These are phyloP conservation scores for Stenolophus ochropezus DNA, from an alignment of 2,888 invertebrate genomes.

Conservation along the genomic window DNA sequence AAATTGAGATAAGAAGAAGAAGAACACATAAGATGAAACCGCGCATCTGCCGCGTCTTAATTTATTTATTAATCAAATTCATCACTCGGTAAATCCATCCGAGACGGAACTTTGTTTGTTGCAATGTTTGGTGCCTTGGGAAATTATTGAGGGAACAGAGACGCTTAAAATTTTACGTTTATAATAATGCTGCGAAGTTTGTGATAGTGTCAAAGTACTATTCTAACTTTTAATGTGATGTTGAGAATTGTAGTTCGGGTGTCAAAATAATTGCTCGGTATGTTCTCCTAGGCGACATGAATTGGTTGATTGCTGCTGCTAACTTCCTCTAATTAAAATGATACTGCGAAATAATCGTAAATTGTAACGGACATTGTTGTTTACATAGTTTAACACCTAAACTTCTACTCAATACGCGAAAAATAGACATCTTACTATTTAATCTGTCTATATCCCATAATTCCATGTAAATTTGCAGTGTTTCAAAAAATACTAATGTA, in stretches of 20 bases:
- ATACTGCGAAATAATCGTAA: conserved; percentile 38
- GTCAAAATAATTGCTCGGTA: conserved; percentile 34
- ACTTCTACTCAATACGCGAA: too few species aligned
- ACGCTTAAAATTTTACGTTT: conserved; percentile 51
- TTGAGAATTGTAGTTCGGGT: conserved; percentile 39
- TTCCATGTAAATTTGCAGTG: too few species aligned
- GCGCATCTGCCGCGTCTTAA: conserved; percentile 21
- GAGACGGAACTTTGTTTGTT: conserved; percentile 19
- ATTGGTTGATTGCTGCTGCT: conserved; percentile 34
- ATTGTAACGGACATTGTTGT: neutral
- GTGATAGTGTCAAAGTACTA: conserved; percentile 47
- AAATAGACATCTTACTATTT: too few species aligned
- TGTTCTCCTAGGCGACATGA: conserved; percentile 12
- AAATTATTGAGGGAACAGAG: conserved; percentile 55
- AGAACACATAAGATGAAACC: conserved; percentile 16
- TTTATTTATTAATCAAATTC: conserved; percentile 58
- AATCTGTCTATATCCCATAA: too few species aligned
- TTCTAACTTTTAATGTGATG: conserved; percentile 42
- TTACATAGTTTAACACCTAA: conserved; percentile 17
- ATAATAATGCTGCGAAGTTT: conserved; percentile 50
- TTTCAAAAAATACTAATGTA: too few species aligned
- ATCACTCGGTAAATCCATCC: conserved; percentile 48
- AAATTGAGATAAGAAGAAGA: conserved; percentile 8
- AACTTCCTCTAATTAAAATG: conserved; percentile 43
- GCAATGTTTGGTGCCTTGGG: conserved; percentile 41